These are phyloP conservation scores for Chloropsis hardwickii DNA, from an alignment of 2,113 vertebrate species.

Conservation along the genomic window DNA sequence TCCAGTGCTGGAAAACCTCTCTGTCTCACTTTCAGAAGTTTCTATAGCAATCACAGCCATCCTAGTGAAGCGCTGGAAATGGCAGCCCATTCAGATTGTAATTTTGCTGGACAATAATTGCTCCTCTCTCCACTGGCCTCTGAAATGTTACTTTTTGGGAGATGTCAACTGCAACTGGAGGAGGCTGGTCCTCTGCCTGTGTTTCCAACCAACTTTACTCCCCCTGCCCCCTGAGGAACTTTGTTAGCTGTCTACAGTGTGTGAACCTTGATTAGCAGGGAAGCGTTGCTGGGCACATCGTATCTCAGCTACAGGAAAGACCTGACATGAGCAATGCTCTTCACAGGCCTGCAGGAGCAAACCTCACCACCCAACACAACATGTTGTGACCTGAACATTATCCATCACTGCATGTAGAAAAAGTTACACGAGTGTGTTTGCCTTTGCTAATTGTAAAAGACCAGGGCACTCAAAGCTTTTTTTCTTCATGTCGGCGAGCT, in stretches of 20 bases:
- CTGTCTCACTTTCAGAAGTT: conserved; percentile 55
- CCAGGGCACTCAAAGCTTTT: not conserved
- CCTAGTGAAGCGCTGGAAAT: conserved; percentile 5
- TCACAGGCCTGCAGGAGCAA: not conserved
- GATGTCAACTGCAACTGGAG: not conserved
- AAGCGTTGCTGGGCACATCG: not conserved
- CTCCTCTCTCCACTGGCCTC: not conserved
- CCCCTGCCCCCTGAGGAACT: not conserved
- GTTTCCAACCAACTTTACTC: not conserved
- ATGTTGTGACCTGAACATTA: not conserved
- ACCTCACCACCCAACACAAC: not conserved
- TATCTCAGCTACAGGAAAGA: not conserved
- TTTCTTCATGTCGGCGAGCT: not conserved
- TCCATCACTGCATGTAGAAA: not conserved
- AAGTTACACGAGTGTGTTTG: not conserved
- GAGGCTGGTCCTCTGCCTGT: not conserved
- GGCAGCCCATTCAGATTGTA: conserved; percentile 52
- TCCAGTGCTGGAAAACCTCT: conserved; percentile 56
- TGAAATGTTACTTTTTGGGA: not conserved
- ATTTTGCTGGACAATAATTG: conserved; percentile 47
- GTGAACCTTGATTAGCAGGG: not conserved
- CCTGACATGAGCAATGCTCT: not conserved
- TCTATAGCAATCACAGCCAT: conserved; percentile 42
- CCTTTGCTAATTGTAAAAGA: not conserved
- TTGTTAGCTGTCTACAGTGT: not conserved